phyloP scores from a whole-genome alignment of 1,140 invertebrate genomes.

The Anthonomus grandis region DNA sequence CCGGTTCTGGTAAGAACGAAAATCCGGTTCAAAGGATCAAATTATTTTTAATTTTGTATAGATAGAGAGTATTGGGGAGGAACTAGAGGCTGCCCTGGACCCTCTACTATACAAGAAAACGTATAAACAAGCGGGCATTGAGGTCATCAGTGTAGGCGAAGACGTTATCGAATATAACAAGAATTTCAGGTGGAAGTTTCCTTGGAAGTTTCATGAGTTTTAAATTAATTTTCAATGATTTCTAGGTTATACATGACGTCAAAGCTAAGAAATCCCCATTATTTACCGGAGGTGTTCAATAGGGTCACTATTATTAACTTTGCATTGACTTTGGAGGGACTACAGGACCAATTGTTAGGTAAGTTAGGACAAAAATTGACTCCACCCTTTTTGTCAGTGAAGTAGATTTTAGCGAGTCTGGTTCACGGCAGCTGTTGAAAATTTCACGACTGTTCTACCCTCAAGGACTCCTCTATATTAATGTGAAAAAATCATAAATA shows the following conservation, averaged over 20 bases:
- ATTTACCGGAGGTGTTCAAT: slow-evolving; percentile 84
- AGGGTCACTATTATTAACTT: slow-evolving; percentile 93
- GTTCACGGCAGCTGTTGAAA: too few relatives aligned
- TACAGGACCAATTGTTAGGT: slow-evolving; percentile 84
- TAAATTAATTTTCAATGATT: too few relatives aligned
- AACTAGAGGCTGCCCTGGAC: slow-evolving; percentile 79
- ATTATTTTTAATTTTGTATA: not conserved
- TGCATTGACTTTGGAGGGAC: slow-evolving; percentile 81
- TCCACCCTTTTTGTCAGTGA: not conserved
- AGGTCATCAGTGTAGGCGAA: slow-evolving; percentile 83
- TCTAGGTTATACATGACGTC: slow-evolving; percentile 81
- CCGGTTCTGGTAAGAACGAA: slow-evolving; percentile 65
- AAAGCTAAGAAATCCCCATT: slow-evolving; percentile 86
- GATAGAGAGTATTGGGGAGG: slow-evolving; percentile 76
- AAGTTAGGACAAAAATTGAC: too few relatives aligned
- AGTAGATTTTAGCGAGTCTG: too few relatives aligned
- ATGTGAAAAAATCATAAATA: too few relatives aligned
- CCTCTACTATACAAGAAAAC: slow-evolving; percentile 80
- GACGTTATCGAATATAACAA: slow-evolving; percentile 74
- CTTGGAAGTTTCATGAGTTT: too few relatives aligned
- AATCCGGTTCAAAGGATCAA: not conserved
- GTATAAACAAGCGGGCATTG: slow-evolving; percentile 72
- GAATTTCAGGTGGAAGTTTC: slow-evolving; percentile 61
- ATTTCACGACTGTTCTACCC: too few relatives aligned
- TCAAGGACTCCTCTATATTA: too few relatives aligned